Base-by-base conservation (phyloP, 2,888 invertebrate species). In the Tortrix viridana region DNA sequence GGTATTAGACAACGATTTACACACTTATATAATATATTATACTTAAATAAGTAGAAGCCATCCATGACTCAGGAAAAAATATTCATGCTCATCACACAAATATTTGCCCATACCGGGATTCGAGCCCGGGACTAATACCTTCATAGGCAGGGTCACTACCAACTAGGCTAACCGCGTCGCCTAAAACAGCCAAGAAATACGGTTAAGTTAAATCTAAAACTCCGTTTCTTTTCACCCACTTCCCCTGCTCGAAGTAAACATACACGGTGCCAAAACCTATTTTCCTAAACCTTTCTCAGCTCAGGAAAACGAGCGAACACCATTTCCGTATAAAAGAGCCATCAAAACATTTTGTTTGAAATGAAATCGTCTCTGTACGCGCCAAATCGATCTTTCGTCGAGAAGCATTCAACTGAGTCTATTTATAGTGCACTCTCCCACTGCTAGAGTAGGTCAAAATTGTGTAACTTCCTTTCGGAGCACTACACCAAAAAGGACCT, bases 401-500 rank as follows among this genome's bases (percentile, higher is more conserved):
- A 61, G 56, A 57, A 57, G 38, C 60, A 55, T 49, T 63, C 63
- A 53, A 37, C 55, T 20, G 47, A 56, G 65, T 61, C 55, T 67
- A 65, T 67, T 65, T 67, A 65, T 61, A 60, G 59, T 54, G 56
- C 58, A 57, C 58, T 60, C 48, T 56, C 65, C 46, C 56, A 44
- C 32, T n/a, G 63, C 48, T 53, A 43, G 65, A 55, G 60, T 71
- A 73, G 74, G 73, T 74, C 74, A 74, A 75, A 76, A 77, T 68
- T 79, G 74, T 74, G 71, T 71, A 71, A 72, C 69, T 70, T 69
- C 65, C 62, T 52, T 52, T 62, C 65, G 60, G 69, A 67, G 71
- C 72, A 74, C 74, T 74, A 74, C 66, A 69, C 63, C 69, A 60
- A 77, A 73, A 76, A 76, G 76, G 70, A 74, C 71, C 71, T 78